Base-by-base conservation (phyloP, 1,140 invertebrate genomes). In the Drosophila micromelanica region DNA sequence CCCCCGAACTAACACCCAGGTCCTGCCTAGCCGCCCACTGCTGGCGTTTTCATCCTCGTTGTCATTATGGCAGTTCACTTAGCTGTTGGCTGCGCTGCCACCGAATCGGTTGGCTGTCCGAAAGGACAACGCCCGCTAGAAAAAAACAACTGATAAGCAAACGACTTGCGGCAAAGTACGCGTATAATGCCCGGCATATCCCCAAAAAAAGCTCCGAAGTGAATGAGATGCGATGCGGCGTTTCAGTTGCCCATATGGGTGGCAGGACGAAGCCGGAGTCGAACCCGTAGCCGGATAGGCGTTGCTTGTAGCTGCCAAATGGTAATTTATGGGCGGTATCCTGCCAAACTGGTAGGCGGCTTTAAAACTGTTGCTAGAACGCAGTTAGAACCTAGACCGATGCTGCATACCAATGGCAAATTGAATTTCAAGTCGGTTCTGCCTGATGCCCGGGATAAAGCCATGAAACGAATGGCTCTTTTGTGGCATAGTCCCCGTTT, bases 321-420 rank as follows among this genome's bases (percentile, higher is more conserved):
- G 71, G 85, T 87, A 87, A 86, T 86, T 86, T 86, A 86, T 86
- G 82, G 82, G 78, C 81, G 82, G 82, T 69, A 76, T 76, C 55
- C 76, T 54, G 65, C 54, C 70, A 81, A 78, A 87, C 74, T 78
- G 80, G 64, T 79, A 72, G 81, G 82, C 75, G 81, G 86, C 78
- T 81, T 81, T 73, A 68, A 86, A 85, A 75, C 80, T 71, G 76
- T 85, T 82, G 70, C 49, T 63, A 73, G 84, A 69, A 73, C 67
- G 43, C 52, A 52, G 62, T 54, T 67, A 40, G 37, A 32, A 67
- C 9, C 30, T 23, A n/a, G 32, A 45, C 38, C 4, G 46, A 20
- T 43, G 57, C 40, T 32, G 48, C 65, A 51, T 67, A 57, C 46
- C 37, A 51, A 67, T 46, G 27, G 23, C 57, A 64, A 64, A 60